A percentile compares a stretch with the other conserved stretches of the same genome.
Conservation (phyloP, 2,113 vertebrate genomes). For the Lontra canadensis region DNA sequence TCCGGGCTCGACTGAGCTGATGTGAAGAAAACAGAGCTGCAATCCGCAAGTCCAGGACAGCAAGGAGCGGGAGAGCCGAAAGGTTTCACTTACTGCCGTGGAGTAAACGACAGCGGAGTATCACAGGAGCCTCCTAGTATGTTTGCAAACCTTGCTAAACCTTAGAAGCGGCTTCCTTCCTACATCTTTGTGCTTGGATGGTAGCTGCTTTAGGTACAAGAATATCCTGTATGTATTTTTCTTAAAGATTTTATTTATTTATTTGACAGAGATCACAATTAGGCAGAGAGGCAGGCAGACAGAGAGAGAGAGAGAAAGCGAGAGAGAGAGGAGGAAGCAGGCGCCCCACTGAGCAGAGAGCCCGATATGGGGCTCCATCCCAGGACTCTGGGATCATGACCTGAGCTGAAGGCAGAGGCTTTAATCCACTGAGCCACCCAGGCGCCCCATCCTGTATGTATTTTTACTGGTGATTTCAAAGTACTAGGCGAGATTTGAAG, state of each 20-base stretch:
- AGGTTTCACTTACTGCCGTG: constrained; percentile 59
- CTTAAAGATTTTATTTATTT: no score
- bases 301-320: no score
- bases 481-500: neutral
- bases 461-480: neutral
- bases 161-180: neutral
- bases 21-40: neutral
- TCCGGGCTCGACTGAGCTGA: neutral
- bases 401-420: no score
- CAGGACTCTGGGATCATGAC: no score
- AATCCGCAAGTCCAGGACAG: neutral
- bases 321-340: no score
- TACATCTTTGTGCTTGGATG: neutral
- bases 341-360: no score
- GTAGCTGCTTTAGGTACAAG: neutral
- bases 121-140: neutral
- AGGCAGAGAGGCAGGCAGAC: no score
- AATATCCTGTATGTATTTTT: neutral
- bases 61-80: neutral
- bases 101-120: neutral
- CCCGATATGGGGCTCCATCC: no score
- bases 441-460: neutral
- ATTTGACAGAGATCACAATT: no score
- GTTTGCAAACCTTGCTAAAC: constrained; percentile 45
- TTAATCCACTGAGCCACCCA: no score